Evolutionary conservation across 1,140 invertebrate genomes (phyloP), one percentile per base, ranked within the genome.

Genomic region (Sitobion miscanthi): DNA sequence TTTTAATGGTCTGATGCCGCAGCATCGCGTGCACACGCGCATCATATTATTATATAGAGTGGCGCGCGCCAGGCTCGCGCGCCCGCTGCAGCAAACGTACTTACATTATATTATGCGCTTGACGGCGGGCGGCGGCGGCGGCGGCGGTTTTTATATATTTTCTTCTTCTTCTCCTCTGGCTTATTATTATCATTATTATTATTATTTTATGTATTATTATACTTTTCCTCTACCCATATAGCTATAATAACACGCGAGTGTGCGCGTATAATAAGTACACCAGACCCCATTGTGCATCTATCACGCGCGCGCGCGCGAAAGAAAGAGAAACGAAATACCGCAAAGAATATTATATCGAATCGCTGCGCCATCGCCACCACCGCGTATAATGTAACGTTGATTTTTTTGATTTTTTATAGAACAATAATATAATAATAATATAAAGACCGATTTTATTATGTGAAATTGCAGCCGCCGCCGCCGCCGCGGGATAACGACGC

Each of bases 221-320:
- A 49, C 42, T 87, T 35, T 25, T 4, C 86, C 17, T 20, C 6
- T 6, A 6, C 3, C 21, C 21, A 23, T 54, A 54, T 87, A n/a
- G 14, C 35, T 38, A 38, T 42, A 35, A 5, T 52, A 52, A n/a
- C 49, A 45, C 23, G 7, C 8, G 9, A 38, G 30, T 87, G 30
- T 49, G 9, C 21, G n/a, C 30, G 38, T 88, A 30, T 49, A 8
- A 82, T 38, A 38, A 42, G 45, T 35, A 25, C 49, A 45, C 17
- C 69, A 25, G 35, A 54, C 21, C 47, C 91, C 91, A 92, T 92
- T 92, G 91, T 92, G 91, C 91, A 52, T 83, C 77, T 83, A 92
- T 52, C 82, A 92, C 30, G 45, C 45, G n/a, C 52, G 23, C 35
- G 83, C 86, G 87, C 47, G n/a, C 52, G 23, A 52, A 23, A 54